phyloP scores from a whole-genome alignment of 2,888 invertebrate species.

The Mamestra brassicae region DNA sequence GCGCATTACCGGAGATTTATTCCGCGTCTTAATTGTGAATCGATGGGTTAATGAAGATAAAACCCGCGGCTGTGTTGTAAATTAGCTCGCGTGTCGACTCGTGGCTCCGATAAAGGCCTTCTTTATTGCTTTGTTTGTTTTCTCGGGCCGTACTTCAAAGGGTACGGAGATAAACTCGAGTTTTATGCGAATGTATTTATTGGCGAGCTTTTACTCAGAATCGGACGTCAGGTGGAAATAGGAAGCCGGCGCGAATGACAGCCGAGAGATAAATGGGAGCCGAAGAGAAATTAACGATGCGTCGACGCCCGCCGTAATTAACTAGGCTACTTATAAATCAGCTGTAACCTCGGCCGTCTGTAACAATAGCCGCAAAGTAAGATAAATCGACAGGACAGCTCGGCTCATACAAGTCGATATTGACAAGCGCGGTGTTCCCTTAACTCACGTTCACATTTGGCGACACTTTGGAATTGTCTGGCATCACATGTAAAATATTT shows the following conservation, averaged over 20 bases:
- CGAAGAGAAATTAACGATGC: constrained; percentile 83
- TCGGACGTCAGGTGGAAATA: constrained; percentile 74
- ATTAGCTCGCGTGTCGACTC: constrained; percentile 91
- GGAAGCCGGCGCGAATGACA: constrained; percentile 75
- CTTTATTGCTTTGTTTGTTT: constrained; percentile 91
- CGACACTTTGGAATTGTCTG: constrained; percentile 57
- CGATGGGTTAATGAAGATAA: constrained; percentile 91
- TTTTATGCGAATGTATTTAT: constrained; percentile 89
- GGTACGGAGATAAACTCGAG: constrained; percentile 88
- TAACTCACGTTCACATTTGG: constrained; percentile 74
- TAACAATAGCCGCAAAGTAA: constrained; percentile 89
- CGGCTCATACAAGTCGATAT: constrained; percentile 85
- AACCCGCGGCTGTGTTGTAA: constrained; percentile 91
- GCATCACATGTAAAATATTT: constrained; percentile 65
- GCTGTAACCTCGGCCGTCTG: constrained; percentile 82
- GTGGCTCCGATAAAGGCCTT: constrained; percentile 90
- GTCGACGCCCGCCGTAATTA: constrained; percentile 86
- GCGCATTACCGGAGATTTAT: constrained; percentile 91
- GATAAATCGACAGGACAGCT: constrained; percentile 88
- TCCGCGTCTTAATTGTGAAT: constrained; percentile 91
- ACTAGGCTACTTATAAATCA: constrained; percentile 88
- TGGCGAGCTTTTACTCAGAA: constrained; percentile 74
- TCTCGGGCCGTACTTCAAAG: constrained; percentile 90
- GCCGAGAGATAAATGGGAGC: constrained; percentile 78
- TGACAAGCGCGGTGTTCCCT: constrained; percentile 84